These are phyloP conservation scores for Damaliscus lunatus DNA, from an alignment of 2,113 vertebrate species.

Conservation along the genomic window DNA sequence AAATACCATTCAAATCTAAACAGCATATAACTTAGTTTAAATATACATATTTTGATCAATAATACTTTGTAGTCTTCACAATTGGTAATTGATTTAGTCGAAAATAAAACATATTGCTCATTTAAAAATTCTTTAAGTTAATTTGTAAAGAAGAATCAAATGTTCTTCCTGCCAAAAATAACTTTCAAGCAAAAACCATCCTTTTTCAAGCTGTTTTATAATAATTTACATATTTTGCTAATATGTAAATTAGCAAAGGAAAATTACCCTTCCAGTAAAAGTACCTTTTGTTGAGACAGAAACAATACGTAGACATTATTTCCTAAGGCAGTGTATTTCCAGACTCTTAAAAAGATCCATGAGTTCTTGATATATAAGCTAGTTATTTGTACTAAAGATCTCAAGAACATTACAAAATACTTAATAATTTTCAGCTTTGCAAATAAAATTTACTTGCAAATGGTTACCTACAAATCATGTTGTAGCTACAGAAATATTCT, in stretches of 20 bases:
- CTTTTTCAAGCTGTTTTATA: neutral
- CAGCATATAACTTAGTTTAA: neutral
- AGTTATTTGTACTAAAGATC: neutral
- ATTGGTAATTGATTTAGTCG: neutral
- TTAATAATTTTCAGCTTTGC: neutral
- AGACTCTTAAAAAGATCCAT: neutral
- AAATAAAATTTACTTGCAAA: neutral
- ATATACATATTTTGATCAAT: neutral
- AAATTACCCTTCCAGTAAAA: neutral
- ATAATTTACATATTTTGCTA: neutral
- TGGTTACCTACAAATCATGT: neutral
- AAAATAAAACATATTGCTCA: neutral
- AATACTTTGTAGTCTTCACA: neutral
- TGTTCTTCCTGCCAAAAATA: neutral
- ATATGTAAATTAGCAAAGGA: neutral
- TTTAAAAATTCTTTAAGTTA: neutral
- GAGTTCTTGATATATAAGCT: neutral
- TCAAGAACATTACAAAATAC: neutral
- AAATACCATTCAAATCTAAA: neutral
- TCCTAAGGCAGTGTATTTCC: neutral
- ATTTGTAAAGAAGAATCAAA: neutral
- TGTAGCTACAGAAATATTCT: neutral
- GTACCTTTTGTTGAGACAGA: neutral
- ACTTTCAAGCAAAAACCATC: neutral
- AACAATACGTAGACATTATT: neutral